These are phyloP conservation scores for Pangasius djambal DNA, from an alignment of 2,797 vertebrate species.

Conservation along the genomic window DNA sequence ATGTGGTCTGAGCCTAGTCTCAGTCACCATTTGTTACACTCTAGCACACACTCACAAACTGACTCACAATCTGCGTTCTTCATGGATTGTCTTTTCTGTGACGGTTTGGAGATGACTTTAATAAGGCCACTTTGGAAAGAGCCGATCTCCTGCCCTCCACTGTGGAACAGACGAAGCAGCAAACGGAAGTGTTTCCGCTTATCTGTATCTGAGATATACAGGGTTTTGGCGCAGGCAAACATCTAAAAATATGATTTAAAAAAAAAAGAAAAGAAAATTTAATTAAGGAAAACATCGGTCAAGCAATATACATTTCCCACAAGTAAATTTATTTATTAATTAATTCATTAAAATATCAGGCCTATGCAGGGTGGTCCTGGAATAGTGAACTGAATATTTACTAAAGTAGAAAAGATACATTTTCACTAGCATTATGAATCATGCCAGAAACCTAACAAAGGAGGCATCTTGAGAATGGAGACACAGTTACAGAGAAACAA, in stretches of 20 bases:
- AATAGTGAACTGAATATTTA: neutral
- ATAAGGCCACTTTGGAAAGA: constrained; percentile 92
- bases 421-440: neutral
- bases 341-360: neutral
- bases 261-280: neutral
- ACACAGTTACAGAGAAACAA: neutral
- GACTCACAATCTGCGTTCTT: constrained; percentile 92
- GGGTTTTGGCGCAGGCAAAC: constrained; percentile 89
- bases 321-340: neutral
- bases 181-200: constrained; percentile 94
- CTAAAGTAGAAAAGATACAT: neutral
- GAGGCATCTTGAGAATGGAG: neutral
- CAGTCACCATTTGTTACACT: neutral
- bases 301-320: neutral
- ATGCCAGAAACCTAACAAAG: neutral
- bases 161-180: constrained; percentile 84
- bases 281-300: neutral
- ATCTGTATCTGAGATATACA: constrained; percentile 93
- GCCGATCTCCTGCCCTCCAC: constrained; percentile 86
- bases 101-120: constrained; percentile 97
- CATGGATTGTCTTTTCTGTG: constrained; percentile 96
- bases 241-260: constrained; percentile 72
- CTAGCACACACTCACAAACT: neutral
- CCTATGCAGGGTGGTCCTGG: neutral
- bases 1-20: neutral